phyloP scores from a whole-genome alignment of 2,797 vertebrate species.

The Huso huso region DNA sequence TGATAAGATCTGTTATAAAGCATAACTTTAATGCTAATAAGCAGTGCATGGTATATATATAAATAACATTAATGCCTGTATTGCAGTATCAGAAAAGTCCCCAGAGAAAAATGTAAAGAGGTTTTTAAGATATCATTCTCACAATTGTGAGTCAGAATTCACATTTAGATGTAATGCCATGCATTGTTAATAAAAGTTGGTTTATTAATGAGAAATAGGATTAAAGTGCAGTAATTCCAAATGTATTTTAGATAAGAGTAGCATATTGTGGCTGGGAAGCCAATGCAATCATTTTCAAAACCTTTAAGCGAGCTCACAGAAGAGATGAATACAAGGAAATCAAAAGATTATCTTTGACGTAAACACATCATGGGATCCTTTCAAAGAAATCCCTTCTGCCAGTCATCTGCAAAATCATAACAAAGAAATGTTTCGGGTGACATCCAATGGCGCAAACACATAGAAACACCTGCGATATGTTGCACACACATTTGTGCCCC shows the following conservation, averaged over 20 bases:
- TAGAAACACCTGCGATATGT: no score
- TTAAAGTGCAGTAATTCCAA: slow-evolving; percentile 1
- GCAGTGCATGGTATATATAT: no score
- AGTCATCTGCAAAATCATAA: slow-evolving; percentile 4
- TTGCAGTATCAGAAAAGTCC: background rate
- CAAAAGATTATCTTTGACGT: slow-evolving; percentile 30
- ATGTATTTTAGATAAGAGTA: background rate
- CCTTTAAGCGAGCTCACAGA: slow-evolving; percentile 5
- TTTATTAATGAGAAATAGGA: background rate
- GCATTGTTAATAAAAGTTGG: background rate
- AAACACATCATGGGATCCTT: slow-evolving; percentile 15
- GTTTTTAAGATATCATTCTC: slow-evolving; percentile 4
- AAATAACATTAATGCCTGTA: background rate
- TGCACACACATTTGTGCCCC: no score
- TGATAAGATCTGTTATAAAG: no score
- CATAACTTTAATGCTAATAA: no score
- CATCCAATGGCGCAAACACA: no score
- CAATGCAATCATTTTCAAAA: slow-evolving; percentile 2
- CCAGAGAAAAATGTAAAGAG: no score
- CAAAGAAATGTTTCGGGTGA: background rate
- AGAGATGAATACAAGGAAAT: slow-evolving; percentile 20
- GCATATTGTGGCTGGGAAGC: background rate
- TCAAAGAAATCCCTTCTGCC: slow-evolving; percentile 19
- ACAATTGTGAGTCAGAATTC: background rate
- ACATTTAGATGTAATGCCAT: background rate